These are phyloP conservation scores for Coregonus sp. DNA, from an alignment of 2,797 vertebrate species.

Conservation along the genomic window DNA sequence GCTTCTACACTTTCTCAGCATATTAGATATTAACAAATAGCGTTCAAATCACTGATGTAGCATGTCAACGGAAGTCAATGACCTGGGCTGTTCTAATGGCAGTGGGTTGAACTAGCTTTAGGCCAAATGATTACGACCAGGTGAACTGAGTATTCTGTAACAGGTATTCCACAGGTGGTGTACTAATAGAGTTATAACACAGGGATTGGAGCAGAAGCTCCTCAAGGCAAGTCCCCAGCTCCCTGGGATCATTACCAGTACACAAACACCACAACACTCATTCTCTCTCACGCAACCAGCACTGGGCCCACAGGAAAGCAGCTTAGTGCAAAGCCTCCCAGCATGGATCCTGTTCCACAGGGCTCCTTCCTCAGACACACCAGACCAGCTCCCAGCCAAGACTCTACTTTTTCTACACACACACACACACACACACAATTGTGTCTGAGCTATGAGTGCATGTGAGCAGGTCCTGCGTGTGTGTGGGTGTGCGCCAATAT, in stretches of 20 bases:
- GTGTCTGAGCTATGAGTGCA: conserved; percentile 37
- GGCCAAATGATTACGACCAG: no score
- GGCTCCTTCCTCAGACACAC: conserved; percentile 53
- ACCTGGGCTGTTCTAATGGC: no score
- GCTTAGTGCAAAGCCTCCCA: conserved; percentile 74
- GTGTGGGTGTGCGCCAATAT: neutral
- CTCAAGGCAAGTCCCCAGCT: conserved; percentile 1
- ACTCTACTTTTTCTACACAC: conserved; percentile 40
- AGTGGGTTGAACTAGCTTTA: no score
- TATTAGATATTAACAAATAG: no score
- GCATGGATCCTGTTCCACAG: conserved; percentile 43
- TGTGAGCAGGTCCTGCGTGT: conserved; percentile 32
- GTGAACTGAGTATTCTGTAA: neutral
- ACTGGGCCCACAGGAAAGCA: conserved; percentile 68
- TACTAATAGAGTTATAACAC: neutral
- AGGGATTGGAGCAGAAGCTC: neutral
- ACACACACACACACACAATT: conserved; percentile 57
- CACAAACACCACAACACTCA: conserved; percentile 38
- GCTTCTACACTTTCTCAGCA: no score
- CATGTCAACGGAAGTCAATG: no score
- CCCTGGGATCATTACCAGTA: conserved; percentile 27
- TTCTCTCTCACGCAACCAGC: conserved; percentile 59
- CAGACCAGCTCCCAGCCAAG: neutral
- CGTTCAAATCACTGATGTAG: no score
- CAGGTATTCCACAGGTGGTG: neutral